Evolutionary conservation across 30 jellyfish, hydroid and myxozoan species (phyloP), one percentile per base, ranked within the genome.

Genomic region (Chrysaora quinquecirrha): DNA sequence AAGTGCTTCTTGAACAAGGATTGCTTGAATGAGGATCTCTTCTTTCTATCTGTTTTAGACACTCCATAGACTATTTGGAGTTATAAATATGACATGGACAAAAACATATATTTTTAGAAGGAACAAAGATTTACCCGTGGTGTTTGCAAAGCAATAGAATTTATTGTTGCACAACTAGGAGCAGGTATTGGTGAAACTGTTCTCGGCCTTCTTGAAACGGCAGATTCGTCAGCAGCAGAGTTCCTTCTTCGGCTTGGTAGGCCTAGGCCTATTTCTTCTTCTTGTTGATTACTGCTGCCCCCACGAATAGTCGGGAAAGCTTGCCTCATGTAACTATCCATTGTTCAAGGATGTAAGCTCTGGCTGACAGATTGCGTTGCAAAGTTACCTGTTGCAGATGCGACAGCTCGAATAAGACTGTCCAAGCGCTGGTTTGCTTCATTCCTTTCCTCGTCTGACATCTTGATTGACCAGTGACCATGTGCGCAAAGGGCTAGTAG

Each of bases 271-370:
- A 4, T 2, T 52, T 52, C 27, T 52, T 52, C 68, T 43, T 43
- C 58, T 52, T 52, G 68, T 52, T 16, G 29, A 52, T 2, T 9
- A 4, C 19, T 12, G 27, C 25, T 9, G 12, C 29, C 68, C 68
- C 68, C 68, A 16, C 54, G 54, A 38, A 38, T 4, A 16, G 68
- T 52, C 2, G 68, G 68, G 68, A 52, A 52, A 52, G 68, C 68
- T 52, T 52, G 68, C 29, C 25, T 19, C 24, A 52, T 2, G 29
- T 52, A 52, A 3, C 27, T 25, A 52, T 52, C 19, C 68, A 52
- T 52, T 9, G 9, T 16, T 6, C 16, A 9, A 43, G 58, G 58
- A 6, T 9, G 58, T 16, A 16, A 6, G 58, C 12, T 43, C 16
- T 9, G 58, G 9, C 12, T 16, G 9, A 16, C 12, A 43, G 12